phyloP scores from a whole-genome alignment of 2,113 vertebrate genomes.

The Semicossyphus pulcher region DNA sequence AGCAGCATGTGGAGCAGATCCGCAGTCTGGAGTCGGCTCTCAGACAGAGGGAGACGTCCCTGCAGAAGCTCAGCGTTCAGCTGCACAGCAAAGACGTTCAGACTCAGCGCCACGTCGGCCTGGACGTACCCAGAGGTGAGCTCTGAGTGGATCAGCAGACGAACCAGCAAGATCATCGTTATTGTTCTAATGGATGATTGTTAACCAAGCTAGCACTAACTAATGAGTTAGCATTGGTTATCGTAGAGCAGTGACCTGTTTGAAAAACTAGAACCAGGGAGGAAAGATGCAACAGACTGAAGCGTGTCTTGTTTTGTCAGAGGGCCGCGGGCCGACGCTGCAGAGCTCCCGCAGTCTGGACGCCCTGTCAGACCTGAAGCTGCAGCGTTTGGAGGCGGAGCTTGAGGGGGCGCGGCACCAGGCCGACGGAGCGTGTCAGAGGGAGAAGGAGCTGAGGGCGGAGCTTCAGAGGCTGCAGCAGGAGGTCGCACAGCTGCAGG shows the following conservation, averaged over 20 bases:
- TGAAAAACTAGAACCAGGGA: too few relatives aligned
- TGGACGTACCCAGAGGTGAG: conserved; percentile 84
- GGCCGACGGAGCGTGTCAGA: conserved; percentile 85
- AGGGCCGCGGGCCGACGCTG: conserved; percentile 78
- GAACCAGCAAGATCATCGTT: too few relatives aligned
- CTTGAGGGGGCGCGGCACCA: conserved; percentile 87
- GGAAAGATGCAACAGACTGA: not conserved
- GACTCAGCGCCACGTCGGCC: conserved; percentile 82
- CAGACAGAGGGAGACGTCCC: conserved; percentile 82
- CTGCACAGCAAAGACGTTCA: conserved; percentile 83
- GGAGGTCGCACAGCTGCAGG: conserved; percentile 87
- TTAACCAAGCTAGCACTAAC: too few relatives aligned
- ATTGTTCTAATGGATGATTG: too few relatives aligned
- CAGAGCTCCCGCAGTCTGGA: conserved; percentile 83
- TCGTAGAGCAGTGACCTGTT: too few relatives aligned
- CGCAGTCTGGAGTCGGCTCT: conserved; percentile 87
- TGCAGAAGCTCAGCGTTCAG: conserved; percentile 82
- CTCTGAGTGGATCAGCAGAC: not conserved
- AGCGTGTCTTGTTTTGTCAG: conserved; percentile 47
- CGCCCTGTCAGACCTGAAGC: conserved; percentile 80
- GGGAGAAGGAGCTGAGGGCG: conserved; percentile 88
- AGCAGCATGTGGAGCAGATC: conserved; percentile 89
- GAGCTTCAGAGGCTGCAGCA: conserved; percentile 88
- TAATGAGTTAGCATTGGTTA: too few relatives aligned
- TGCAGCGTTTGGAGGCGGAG: conserved; percentile 85